Conservation (phyloP, 92 coral and sea anemone species). For the Palythoa grandis region DNA sequence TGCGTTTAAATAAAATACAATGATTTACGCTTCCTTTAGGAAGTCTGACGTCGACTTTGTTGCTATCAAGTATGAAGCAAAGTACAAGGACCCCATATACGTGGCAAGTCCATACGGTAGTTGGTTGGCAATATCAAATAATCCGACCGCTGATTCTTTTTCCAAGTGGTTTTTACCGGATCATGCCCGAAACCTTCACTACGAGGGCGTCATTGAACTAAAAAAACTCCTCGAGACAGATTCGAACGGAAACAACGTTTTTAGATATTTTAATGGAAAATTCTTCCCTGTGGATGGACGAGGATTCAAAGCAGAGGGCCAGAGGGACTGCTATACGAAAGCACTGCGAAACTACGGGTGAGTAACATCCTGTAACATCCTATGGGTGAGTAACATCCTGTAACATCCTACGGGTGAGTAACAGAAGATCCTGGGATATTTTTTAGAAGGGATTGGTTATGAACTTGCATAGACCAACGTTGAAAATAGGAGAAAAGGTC, state of each 20-base stretch:
- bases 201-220: conserved; percentile 66
- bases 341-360: conserved; percentile 98
- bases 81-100: conserved; percentile 69
- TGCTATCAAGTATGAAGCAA: conserved; percentile 63
- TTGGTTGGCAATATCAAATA: conserved; percentile 77
- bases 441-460: too few species aligned
- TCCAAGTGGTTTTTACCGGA: conserved; percentile 83
- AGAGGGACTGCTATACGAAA: conserved; percentile 87
- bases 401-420: conserved; percentile 70
- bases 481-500: too few species aligned
- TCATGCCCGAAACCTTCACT: conserved; percentile 65
- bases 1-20: neutral
- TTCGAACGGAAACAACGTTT: conserved; percentile 67
- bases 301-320: conserved; percentile 97
- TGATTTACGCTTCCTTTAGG: conserved; percentile 35
- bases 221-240: conserved; percentile 68
- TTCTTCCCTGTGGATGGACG: conserved; percentile 96
- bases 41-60: conserved; percentile 81
- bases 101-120: conserved; percentile 91
- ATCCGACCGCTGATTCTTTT: conserved; percentile 64
- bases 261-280: conserved; percentile 68
- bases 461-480: too few species aligned
- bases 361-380: neutral
- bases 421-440: neutral
- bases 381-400: conserved; percentile 69